Evolutionary conservation across 2,113 vertebrate species (phyloP).

Genomic region (Hippolais icterina): DNA sequence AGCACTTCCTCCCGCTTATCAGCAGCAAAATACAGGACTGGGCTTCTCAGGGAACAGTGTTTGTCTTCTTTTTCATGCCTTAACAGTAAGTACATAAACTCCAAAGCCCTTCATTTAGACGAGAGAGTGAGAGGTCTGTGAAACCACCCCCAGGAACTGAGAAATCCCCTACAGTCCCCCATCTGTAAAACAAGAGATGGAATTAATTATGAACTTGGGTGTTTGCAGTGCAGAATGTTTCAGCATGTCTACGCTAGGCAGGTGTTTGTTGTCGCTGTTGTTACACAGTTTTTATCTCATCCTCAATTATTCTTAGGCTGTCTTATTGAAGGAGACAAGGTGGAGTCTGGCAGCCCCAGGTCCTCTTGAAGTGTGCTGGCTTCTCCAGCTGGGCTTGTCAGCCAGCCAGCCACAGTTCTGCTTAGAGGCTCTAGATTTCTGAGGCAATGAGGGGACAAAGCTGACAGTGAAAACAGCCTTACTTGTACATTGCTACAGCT

Average conservation of each 20-base stretch:
- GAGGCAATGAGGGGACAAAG: background rate
- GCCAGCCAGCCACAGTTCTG: background rate
- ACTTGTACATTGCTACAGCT: background rate
- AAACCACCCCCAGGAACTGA: background rate
- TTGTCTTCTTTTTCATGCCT: background rate
- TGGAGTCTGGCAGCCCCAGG: background rate
- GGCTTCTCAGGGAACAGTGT: background rate
- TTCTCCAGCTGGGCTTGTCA: background rate
- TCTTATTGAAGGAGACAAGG: background rate
- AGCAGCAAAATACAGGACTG: background rate
- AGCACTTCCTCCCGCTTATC: background rate
- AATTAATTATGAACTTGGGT: background rate
- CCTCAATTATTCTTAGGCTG: background rate
- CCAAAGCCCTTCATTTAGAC: background rate
- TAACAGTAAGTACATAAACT: background rate
- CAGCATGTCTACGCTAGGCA: background rate
- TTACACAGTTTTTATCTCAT: background rate
- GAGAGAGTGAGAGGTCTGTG: background rate
- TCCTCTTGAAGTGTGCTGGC: background rate
- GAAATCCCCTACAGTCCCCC: background rate
- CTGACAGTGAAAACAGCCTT: background rate
- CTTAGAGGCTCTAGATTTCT: background rate
- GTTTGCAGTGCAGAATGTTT: background rate
- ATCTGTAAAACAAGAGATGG: background rate
- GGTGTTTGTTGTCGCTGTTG: background rate